A percentile compares a stretch with the other conserved stretches of the same genome.
Evolutionary conservation across 1,140 invertebrate genomes (phyloP).

Genomic region (Lithobius niger): DNA sequence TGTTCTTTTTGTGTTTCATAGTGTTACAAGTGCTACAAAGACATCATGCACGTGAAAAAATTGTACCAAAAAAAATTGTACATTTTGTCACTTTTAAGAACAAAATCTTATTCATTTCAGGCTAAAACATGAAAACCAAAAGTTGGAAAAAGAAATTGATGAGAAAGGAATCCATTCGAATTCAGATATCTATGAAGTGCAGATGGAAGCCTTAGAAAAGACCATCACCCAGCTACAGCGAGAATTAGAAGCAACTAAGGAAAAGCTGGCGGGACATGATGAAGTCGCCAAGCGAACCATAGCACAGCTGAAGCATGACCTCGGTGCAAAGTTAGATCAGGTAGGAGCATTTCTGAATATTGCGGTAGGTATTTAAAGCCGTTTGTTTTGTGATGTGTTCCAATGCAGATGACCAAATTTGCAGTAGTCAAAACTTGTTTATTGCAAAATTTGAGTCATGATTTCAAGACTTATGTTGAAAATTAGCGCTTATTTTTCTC

Average conservation of each 20-base stretch:
- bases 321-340: slow-evolving; percentile 1
- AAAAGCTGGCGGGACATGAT: slow-evolving; percentile 6
- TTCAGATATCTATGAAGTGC: slow-evolving; percentile 9
- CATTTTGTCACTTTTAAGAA: no score
- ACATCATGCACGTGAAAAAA: no score
- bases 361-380: neutral
- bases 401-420: no score
- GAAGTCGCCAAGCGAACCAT: neutral
- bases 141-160: neutral
- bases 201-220: slow-evolving; percentile 12
- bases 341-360: neutral
- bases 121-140: slow-evolving; percentile 6
- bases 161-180: neutral
- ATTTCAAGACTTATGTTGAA: no score
- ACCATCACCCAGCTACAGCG: slow-evolving; percentile 8
- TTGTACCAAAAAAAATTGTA: no score
- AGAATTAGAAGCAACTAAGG: neutral
- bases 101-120: slow-evolving; percentile 1
- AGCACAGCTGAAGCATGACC: neutral
- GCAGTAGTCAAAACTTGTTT: neutral
- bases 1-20: no score
- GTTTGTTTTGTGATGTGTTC: no score
- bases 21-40: no score
- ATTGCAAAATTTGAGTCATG: no score
- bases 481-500: neutral